These are phyloP conservation scores for Cyanoliseus patagonus DNA, from an alignment of 2,113 vertebrate genomes.

Conservation along the genomic window DNA sequence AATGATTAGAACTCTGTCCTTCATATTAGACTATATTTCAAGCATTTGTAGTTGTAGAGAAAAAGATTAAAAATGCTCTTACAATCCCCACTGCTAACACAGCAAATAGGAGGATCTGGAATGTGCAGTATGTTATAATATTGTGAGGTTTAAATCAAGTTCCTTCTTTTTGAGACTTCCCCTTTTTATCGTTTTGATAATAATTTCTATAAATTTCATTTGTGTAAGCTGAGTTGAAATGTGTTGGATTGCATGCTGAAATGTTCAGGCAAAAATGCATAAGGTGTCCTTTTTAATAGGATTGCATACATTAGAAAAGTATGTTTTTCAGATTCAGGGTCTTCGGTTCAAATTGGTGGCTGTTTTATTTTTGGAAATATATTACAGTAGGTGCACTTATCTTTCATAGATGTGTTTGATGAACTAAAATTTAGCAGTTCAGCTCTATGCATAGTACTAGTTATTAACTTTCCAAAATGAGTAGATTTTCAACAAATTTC, in stretches of 20 bases:
- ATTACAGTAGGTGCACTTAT: background rate
- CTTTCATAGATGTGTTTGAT: background rate
- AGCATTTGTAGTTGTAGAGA: background rate
- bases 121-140: background rate
- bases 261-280: background rate
- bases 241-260: background rate
- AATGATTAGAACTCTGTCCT: background rate
- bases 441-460: background rate
- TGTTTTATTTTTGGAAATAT: background rate
- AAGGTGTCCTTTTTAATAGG: background rate
- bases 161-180: background rate
- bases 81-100: background rate
- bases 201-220: background rate
- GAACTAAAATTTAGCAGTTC: background rate
- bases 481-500: slow-evolving; percentile 6
- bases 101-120: background rate
- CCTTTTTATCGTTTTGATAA: background rate
- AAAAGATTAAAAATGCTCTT: background rate
- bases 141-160: background rate
- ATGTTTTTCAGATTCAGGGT: background rate
- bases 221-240: background rate
- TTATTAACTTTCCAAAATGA: background rate
- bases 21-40: background rate
- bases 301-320: background rate
- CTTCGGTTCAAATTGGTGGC: background rate